Conservation (phyloP, 2,113 vertebrate species). For the Plecturocebus donacophilus region DNA sequence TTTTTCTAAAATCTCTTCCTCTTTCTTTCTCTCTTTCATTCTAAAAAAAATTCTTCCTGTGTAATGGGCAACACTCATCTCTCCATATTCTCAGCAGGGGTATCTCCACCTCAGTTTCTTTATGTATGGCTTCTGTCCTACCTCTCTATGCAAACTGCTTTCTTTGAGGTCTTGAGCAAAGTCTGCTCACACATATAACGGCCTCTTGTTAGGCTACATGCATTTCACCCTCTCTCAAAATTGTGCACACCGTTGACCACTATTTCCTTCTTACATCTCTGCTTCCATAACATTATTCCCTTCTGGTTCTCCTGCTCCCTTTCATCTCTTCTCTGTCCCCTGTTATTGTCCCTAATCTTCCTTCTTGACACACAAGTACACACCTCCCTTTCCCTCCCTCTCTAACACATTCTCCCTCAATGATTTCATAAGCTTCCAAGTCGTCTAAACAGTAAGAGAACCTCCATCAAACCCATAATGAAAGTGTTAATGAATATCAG, state of each 20-base stretch:
- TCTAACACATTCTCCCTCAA: not conserved
- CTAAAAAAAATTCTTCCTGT: too few relatives aligned
- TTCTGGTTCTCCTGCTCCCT: not conserved
- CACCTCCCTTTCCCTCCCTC: not conserved
- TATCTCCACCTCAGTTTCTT: not conserved
- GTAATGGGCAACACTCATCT: not conserved
- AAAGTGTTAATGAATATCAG: not conserved
- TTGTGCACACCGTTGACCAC: not conserved
- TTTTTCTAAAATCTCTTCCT: too few relatives aligned
- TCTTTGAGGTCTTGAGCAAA: not conserved
- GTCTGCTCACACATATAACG: not conserved
- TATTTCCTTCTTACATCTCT: not conserved
- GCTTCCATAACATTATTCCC: not conserved
- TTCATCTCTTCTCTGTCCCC: not conserved
- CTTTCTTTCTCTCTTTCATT: too few relatives aligned
- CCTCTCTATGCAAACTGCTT: not conserved
- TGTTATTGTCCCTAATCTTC: not conserved
- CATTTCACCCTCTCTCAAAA: not conserved
- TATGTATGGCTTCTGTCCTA: not conserved
- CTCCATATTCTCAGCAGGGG: not conserved
- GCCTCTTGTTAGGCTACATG: not conserved
- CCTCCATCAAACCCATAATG: not conserved
- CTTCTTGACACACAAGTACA: not conserved
- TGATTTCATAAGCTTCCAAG: not conserved
- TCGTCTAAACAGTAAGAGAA: not conserved